These are phyloP conservation scores for Nymphalis polychloros DNA, from an alignment of 2,888 invertebrate genomes.

Conservation along the genomic window DNA sequence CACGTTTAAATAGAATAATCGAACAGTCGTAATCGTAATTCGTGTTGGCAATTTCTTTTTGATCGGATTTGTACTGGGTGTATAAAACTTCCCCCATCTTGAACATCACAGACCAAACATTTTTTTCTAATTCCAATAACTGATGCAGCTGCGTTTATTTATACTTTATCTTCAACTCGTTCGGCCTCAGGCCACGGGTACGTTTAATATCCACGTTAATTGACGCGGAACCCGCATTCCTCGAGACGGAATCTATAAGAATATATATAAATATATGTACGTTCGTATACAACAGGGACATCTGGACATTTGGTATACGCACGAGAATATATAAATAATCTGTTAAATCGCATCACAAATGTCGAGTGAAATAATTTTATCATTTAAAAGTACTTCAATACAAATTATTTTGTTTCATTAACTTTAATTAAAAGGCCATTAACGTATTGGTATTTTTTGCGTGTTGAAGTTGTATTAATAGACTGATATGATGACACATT, in stretches of 20 bases:
- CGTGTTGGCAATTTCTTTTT: too few relatives aligned
- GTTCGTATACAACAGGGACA: too few relatives aligned
- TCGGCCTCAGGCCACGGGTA: slow-evolving; percentile 42
- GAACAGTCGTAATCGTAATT: too few relatives aligned
- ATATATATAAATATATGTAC: too few relatives aligned
- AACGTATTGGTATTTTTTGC: too few relatives aligned
- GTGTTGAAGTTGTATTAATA: too few relatives aligned
- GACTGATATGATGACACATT: too few relatives aligned
- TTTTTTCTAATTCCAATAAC: slow-evolving; percentile 49
- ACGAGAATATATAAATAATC: background rate
- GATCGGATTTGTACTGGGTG: too few relatives aligned
- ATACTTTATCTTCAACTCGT: slow-evolving; percentile 46
- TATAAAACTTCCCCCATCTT: slow-evolving; percentile 9
- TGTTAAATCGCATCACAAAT: background rate
- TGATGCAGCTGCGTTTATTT: slow-evolving; percentile 56
- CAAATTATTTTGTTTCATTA: too few relatives aligned
- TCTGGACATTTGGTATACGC: background rate
- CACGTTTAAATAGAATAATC: too few relatives aligned
- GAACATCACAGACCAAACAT: slow-evolving; percentile 29
- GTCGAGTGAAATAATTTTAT: background rate
- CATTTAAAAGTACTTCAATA: too few relatives aligned
- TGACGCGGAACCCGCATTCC: slow-evolving; percentile 72
- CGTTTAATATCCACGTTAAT: slow-evolving; percentile 71
- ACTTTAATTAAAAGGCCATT: too few relatives aligned
- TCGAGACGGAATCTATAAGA: slow-evolving; percentile 50